Base-by-base conservation (phyloP, 2,888 invertebrate genomes). In the Campoplex capitator region DNA sequence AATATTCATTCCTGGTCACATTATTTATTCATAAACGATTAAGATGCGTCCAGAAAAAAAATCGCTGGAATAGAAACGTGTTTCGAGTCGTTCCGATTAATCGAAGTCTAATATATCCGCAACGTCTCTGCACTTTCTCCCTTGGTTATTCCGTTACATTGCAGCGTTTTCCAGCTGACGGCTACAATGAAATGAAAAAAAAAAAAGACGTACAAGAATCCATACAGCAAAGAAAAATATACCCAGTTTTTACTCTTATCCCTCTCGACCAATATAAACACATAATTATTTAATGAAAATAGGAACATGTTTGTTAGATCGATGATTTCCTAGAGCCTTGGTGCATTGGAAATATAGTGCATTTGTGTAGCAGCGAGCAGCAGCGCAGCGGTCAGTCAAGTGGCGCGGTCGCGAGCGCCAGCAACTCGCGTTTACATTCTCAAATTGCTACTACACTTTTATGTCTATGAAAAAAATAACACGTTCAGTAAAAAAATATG, bases 311-410 rank as follows among this genome's bases (percentile, higher is more conserved):
- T 58, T 75, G 75, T 75, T 75, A 58, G 54, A 75, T 75, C 75
- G 75, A 75, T 75, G 75, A 28, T 54, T 42, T 75, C 54, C 23
- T 42, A 23, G 42, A 58, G 56, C 75, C 75, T 75, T 75, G 75
- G 42, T 54, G 75, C 58, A 58, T 38, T 58, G 42, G 13, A 70
- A 70, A 70, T 70, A 70, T 70, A 70, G 45, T 48, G 2, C 70
- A n/a, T 70, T 45, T 28, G 11, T 23, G 45, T 13, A 42, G 67
- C 42, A 42, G 35, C 42, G 38, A n/a, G n/a, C 8, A 42, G 38
- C 38, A 38, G 38, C 38, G 38, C 23, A 38, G 9, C 67, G 23
- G 67, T 58, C 67, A 68, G 67, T 68, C 42, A 11, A 68, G 70
- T 45, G 70, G 70, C 23, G 28, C 45, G 70, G 28, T 70, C 42